Conservation (phyloP, 37 sponge, comb jelly and placozoan species). For the Agelas oroides region DNA sequence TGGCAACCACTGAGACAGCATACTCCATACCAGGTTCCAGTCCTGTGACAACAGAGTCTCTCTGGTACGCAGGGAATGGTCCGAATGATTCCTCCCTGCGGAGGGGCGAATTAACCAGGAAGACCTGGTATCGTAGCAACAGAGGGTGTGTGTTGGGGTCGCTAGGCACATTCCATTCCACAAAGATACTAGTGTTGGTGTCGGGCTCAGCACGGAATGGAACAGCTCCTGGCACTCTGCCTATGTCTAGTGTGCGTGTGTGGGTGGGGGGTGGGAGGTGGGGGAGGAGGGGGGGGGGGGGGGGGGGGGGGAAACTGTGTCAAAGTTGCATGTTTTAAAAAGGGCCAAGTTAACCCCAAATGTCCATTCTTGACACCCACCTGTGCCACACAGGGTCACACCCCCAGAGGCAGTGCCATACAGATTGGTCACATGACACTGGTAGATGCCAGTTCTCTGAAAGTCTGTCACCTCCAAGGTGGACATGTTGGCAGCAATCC, state of each 20-base stretch:
- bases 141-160: slow-evolving; percentile 19
- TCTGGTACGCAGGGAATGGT: neutral
- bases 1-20: neutral
- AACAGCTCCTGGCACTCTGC: slow-evolving; percentile 1
- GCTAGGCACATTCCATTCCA: slow-evolving; percentile 3
- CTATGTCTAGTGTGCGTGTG: slow-evolving; percentile 9
- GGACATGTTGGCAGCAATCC: neutral
- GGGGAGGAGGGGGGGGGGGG: no score
- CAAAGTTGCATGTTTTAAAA: no score
- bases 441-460: slow-evolving; percentile 12
- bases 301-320: no score
- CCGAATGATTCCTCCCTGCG: neutral
- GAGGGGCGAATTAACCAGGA: neutral
- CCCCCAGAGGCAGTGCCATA: neutral
- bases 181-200: slow-evolving; percentile 15
- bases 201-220: slow-evolving; percentile 23
- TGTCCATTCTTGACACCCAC: no score
- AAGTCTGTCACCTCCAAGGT: neutral
- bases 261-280: no score
- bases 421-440: slow-evolving; percentile 40
- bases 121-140: slow-evolving; percentile 4
- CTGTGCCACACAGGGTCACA: slow-evolving; percentile 6
- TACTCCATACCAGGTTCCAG: slow-evolving; percentile 3
- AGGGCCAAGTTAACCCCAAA: no score
- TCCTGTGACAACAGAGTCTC: neutral